Base-by-base conservation (phyloP, 2,888 invertebrate species). In the Andrena marginata region DNA sequence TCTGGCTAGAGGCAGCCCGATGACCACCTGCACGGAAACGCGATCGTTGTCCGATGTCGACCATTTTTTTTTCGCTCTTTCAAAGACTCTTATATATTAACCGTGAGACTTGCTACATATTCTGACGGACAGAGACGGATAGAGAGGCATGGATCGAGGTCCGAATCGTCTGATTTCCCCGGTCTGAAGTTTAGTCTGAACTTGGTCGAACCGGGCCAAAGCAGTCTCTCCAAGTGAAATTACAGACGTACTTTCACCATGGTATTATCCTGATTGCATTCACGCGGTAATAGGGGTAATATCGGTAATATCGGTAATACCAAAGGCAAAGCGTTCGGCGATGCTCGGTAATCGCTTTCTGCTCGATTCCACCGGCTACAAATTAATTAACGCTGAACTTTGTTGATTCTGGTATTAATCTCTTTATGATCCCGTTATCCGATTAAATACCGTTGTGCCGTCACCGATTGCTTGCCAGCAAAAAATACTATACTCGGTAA, bases 301-400 rank as follows among this genome's bases (percentile, higher is more conserved):
- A 42, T 42, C 42, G 42, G 13, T 42, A 13, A 42, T 42, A 42
- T 42, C 42, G 42, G 1, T 42, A 56, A 33, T 67, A 49, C 20
- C 62, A 29, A 69, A 48, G 60, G 29, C 62, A 29, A 69, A 48
- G 60, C 20, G 8, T 20, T 72, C 79, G 16, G 4, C 16, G 72
- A 49, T 70, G 35, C 48, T 63, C 59, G 16, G 16, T 67, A 77
- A 77, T 78, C 63, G 59, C 35, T 49, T 59, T 23, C 48, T 20
- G 69, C 48, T 65, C 49, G 56, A 26, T 68, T 48, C 33, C 51
- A 1, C 31, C 20, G 8, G 29, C 56, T 65, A 73, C 64, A 73
- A 76, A 74, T 80, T 85, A 86, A 83, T 86, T 72, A 77, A 56
- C 63, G 31, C 31, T 62, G 76, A 73, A 85, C 54, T 72, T 76